A percentile compares a stretch with the other conserved stretches of the same genome.
phyloP scores from a whole-genome alignment of 1,140 invertebrate genomes.

The Drosophila lowei region DNA sequence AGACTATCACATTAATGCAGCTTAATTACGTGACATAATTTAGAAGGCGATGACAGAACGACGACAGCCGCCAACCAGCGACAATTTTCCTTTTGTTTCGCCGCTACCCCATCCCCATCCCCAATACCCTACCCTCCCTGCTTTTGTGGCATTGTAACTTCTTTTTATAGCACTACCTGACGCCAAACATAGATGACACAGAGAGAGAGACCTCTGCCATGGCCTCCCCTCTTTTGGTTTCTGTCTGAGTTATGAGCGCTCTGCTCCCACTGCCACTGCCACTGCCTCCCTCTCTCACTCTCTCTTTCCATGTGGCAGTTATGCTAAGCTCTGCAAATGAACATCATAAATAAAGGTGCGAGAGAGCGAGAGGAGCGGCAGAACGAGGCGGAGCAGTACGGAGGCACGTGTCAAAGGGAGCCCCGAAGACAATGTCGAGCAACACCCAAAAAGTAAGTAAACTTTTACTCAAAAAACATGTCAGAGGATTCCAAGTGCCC shows the following conservation, averaged over 20 bases:
- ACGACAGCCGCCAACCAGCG: slow-evolving; percentile 20
- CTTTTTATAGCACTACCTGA: slow-evolving; percentile 50
- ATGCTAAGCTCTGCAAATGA: slow-evolving; percentile 74
- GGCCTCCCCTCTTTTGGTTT: slow-evolving; percentile 1
- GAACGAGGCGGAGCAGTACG: too few species aligned
- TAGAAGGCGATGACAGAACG: slow-evolving; percentile 59
- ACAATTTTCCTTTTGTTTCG: slow-evolving; percentile 56
- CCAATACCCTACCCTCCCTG: neutral
- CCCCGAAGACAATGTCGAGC: slow-evolving; percentile 39
- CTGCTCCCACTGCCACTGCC: neutral
- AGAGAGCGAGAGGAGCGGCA: neutral
- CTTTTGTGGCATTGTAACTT: slow-evolving; percentile 48
- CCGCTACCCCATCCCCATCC: neutral
- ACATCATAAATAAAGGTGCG: slow-evolving; percentile 65
- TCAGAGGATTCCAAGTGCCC: neutral
- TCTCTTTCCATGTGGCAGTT: slow-evolving; percentile 38
- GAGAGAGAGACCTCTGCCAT: neutral
- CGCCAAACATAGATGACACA: neutral
- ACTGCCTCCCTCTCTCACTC: neutral
- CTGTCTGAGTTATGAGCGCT: slow-evolving; percentile 51
- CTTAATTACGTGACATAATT: slow-evolving; percentile 73
- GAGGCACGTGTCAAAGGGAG: slow-evolving; percentile 48
- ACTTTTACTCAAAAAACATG: slow-evolving; percentile 19
- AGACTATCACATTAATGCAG: slow-evolving; percentile 57
- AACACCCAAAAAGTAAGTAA: slow-evolving; percentile 29